Conservation (phyloP, 2,113 vertebrate genomes). For the Saguinus midas region DNA sequence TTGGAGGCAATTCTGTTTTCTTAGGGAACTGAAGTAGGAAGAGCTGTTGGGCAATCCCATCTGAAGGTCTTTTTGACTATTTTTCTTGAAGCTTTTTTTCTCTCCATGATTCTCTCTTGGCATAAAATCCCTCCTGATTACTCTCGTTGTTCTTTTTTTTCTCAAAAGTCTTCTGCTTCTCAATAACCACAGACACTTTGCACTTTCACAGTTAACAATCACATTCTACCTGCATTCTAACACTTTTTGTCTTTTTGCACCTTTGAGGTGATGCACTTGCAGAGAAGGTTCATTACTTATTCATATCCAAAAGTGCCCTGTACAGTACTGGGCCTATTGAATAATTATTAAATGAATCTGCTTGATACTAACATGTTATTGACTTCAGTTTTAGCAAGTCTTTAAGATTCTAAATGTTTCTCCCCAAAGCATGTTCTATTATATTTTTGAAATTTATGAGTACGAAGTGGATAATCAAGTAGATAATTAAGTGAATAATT, state of each 20-base stretch:
- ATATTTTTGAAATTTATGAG: not conserved
- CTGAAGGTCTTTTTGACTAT: not conserved
- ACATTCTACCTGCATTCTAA: not conserved
- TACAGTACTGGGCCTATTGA: not conserved
- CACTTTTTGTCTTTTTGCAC: not conserved
- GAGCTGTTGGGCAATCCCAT: not conserved
- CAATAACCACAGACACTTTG: not conserved
- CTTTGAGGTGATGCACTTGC: not conserved
- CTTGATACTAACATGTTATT: not conserved
- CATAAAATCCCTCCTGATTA: not conserved
- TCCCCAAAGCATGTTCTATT: not conserved
- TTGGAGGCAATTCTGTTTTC: not conserved
- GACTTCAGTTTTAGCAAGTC: not conserved
- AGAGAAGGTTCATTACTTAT: not conserved
- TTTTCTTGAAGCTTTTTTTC: not conserved
- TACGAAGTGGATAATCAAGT: not conserved
- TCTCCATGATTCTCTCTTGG: not conserved
- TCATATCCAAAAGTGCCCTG: not conserved
- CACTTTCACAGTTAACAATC: not conserved
- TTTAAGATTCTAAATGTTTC: not conserved
- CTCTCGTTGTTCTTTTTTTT: not conserved
- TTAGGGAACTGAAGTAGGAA: not conserved
- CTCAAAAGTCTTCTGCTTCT: not conserved
- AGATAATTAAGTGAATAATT: too few species aligned
- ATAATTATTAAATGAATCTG: not conserved